phyloP scores from a whole-genome alignment of 2,888 invertebrate species.

The Halictus quadricinctus region DNA sequence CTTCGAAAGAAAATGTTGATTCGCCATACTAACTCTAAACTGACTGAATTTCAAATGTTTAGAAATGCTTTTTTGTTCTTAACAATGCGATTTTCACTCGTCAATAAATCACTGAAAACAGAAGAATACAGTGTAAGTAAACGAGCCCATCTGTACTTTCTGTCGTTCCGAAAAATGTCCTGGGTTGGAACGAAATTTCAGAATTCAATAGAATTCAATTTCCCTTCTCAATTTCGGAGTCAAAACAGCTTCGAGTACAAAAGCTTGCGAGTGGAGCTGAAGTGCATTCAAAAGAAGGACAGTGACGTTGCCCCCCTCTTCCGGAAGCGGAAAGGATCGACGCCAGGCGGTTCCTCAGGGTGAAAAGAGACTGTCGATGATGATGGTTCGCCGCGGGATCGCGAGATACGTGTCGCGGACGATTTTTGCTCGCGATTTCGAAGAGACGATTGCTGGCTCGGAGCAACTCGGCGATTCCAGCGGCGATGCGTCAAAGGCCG shows the following conservation, averaged over 20 bases:
- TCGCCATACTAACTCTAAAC: too few relatives aligned
- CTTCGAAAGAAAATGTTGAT: too few relatives aligned
- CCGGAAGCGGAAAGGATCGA: not conserved
- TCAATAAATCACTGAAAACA: not conserved
- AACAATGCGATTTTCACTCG: too few relatives aligned
- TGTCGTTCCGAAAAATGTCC: not conserved
- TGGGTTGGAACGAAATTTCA: not conserved
- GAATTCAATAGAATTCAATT: not conserved
- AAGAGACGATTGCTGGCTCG: not conserved
- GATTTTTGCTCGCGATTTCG: not conserved
- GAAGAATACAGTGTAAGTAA: not conserved
- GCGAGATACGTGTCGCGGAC: not conserved
- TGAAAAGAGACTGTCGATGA: not conserved
- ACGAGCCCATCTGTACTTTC: not conserved
- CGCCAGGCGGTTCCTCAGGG: not conserved
- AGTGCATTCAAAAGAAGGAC: not conserved
- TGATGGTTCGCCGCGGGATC: not conserved
- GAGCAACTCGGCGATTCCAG: not conserved
- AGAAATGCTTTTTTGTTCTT: too few relatives aligned
- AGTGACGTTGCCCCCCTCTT: not conserved
- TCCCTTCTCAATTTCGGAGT: not conserved
- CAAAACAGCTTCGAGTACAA: conserved; percentile 1
- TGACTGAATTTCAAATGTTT: too few relatives aligned
- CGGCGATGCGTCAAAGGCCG: not conserved
- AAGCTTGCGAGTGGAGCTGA: not conserved